Base-by-base conservation (phyloP, 2,113 vertebrate species). In the Hypomesus transpacificus region DNA sequence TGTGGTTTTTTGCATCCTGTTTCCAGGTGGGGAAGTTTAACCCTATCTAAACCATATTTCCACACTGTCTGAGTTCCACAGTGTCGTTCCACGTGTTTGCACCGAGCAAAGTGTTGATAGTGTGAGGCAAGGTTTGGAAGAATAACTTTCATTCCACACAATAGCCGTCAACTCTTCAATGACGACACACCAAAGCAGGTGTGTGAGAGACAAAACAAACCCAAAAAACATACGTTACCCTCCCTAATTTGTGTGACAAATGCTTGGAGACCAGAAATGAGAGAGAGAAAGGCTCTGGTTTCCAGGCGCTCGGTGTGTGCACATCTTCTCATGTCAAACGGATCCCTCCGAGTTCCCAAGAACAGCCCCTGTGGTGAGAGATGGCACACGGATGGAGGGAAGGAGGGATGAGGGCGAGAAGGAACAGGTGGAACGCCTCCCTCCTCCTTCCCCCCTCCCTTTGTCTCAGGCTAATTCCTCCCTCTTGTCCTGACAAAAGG, bases 391-490 rank as follows among this genome's bases (percentile, higher is more conserved):
- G 18, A 14, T 24, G 46, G 53, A 87, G 80, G 24, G 7, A 54
- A 9, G 5, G 70, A 39, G 80, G 24, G 7, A 54, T 14, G 70
- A 39, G 2, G 22, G 76, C 69, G 52, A 56, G 60, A 69, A 51
- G 20, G 17, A 70, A 57, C 62, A 31, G 58, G 65, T 73, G 75
- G 73, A 2, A 69, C 71, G 64, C 68, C 59, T 26, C 14, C 68
- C 82, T 77, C 59, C 66, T 66, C 64, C 54, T 79, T 71, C 70
- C 71, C 80, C 80, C 67, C 74, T 82, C 85, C 84, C 80, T 89
- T 91, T 92, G 86, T 92, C 72, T 89, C 88, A 80, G 81, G 73
- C 86, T 91, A 75, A 90, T 89, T 89, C 88, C 78, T 77, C 86
- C 81, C 77, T 90, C 84, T 89, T 82, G 80, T 84, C 87, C 79